Evolutionary conservation across 2,113 vertebrate genomes (phyloP), one percentile per base, ranked within the genome.

Genomic region (Galemys pyrenaicus): DNA sequence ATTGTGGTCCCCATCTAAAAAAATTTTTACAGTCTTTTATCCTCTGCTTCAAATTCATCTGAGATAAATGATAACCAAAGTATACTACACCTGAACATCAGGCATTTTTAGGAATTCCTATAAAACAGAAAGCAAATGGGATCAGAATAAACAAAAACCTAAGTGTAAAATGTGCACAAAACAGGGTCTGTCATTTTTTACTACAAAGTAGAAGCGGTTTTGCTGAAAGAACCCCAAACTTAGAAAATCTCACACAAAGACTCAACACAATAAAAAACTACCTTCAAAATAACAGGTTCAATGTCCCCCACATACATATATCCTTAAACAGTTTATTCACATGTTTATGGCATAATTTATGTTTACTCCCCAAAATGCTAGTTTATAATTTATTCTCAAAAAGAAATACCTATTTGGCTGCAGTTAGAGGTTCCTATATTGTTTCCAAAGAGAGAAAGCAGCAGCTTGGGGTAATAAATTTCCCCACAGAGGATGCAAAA

Each of bases 71-170:
- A 93, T 62, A 68, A 79, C 49, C 17, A 22, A 77, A 93, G 32
- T 64, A 87, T 67, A 77, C n/a, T 54, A 89, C n/a, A n/a, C 39
- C 56, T 85, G 49, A 15, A 93, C 26, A 93, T 49, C 30, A 92
- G 68, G 87, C 78, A 35, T 19, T 54, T 82, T 70, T 88, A 81
- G 51, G 44, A 80, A 91, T 91, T 91, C 65, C 65, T 64, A 0
- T 79, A 91, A 87, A 46, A 87, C 39, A 82, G 68, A 19, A 78
- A 82, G 39, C 46, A 93, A 41, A 71, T 68, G 35, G 88, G 32
- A 83, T 82, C 35, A 89, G 12, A 89, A 87, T 10, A 89, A 71
- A 84, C 74, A 94, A 83, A 94, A 94, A 71, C 9, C 62, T 88
- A 51, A 92, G 35, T 64, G 30, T 46, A 95, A 94, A 82, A 94